Percentiles rank a stretch among this genome's conserved stretches.
These are phyloP conservation scores for Tetramorium simillimum DNA, from an alignment of 1,140 invertebrate genomes.

Conservation along the genomic window DNA sequence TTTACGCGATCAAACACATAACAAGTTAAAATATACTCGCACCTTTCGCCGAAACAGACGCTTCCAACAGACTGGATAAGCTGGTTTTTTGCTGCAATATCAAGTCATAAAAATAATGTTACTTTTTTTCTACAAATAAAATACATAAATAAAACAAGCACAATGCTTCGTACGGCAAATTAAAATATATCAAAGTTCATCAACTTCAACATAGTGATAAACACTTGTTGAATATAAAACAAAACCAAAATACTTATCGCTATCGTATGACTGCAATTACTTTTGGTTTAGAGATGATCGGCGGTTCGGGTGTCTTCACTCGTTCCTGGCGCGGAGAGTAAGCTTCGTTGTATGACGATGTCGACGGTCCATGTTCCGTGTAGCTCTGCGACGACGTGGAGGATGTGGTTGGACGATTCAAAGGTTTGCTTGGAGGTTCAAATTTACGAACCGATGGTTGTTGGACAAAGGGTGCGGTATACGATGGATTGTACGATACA, in stretches of 20 bases:
- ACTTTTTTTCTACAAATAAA: constrained; percentile 29
- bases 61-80: constrained; percentile 84
- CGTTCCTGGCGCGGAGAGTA: constrained; percentile 75
- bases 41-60: constrained; percentile 85
- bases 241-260: constrained; percentile 22
- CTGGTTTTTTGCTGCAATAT: constrained; percentile 84
- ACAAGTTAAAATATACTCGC: constrained; percentile 68
- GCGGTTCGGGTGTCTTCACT: constrained; percentile 83
- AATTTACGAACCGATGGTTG: constrained; percentile 43
- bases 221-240: not conserved
- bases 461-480: constrained; percentile 12
- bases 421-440: constrained; percentile 53
- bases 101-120: constrained; percentile 62
- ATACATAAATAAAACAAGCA: constrained; percentile 25
- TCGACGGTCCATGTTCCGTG: constrained; percentile 57
- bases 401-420: not conserved
- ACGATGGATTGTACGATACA: constrained; percentile 49
- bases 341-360: constrained; percentile 67
- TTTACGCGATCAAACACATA: constrained; percentile 1
- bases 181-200: constrained; percentile 30
- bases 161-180: constrained; percentile 10
- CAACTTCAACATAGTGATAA: constrained; percentile 16
- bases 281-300: constrained; percentile 83
- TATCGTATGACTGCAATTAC: constrained; percentile 77
- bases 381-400: constrained; percentile 44